Percentiles rank a stretch among this genome's conserved stretches.
These are phyloP conservation scores for Galbula dea DNA, from an alignment of 2,113 vertebrate genomes.

Conservation along the genomic window DNA sequence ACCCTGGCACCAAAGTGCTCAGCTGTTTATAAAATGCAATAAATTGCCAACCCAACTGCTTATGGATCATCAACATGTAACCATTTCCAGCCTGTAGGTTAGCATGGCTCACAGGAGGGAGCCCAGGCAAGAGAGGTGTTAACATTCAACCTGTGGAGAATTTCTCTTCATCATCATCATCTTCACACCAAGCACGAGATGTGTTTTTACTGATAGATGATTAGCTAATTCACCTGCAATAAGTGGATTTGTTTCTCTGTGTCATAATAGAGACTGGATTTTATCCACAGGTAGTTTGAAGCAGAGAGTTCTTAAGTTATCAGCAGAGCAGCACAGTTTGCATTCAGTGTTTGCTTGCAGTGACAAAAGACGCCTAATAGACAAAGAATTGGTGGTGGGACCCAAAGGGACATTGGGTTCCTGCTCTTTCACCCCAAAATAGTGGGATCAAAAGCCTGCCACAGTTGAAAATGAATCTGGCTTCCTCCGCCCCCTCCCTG, in stretches of 20 bases:
- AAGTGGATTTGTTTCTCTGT: constrained; percentile 40
- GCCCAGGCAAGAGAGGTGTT: neutral
- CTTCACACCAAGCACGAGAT: neutral
- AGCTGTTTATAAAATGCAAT: constrained; percentile 6
- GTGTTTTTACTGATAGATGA: constrained; percentile 23
- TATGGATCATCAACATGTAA: neutral
- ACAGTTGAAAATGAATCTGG: rapidly evolving
- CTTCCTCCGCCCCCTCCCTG: neutral
- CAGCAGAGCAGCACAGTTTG: neutral
- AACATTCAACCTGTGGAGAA: neutral
- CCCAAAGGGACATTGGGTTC: neutral
- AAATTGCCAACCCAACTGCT: constrained; percentile 39
- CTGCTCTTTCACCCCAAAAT: neutral
- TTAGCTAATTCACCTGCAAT: constrained; percentile 40
- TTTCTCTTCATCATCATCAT: constrained; percentile 33
- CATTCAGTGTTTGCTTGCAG: neutral
- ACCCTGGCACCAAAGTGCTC: neutral
- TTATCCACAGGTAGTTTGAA: constrained; percentile 32
- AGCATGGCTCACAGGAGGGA: constrained; percentile 48
- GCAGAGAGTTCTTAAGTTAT: constrained; percentile 20
- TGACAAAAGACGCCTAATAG: neutral
- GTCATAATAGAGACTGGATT: neutral
- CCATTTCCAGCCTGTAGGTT: constrained; percentile 15
- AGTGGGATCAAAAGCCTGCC: neutral
- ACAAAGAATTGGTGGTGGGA: neutral